Evolutionary conservation across 2,113 vertebrate species (phyloP), one percentile per base, ranked within the genome.

Genomic region (Grallaria varia): DNA sequence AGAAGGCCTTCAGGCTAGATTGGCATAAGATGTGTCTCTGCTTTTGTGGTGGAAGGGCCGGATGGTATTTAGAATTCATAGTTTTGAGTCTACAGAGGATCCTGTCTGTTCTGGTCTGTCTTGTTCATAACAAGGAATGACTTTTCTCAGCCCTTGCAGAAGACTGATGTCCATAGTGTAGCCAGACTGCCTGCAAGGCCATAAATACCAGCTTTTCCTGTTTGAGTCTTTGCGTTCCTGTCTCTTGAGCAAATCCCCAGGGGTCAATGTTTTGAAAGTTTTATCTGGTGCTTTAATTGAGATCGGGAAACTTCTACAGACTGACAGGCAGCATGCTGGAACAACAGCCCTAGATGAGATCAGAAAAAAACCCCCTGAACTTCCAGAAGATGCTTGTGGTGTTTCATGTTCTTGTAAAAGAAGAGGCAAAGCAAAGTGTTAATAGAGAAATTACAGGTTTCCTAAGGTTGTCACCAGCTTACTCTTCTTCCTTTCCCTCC

Each of bases 291-390:
- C 3, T 62, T 90, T 15, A 7, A 63, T 64, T 6, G 8, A 37
- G 82, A 93, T 60, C 62, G 59, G 92, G 87, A 63, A 31, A 49
- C 45, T 67, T 93, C 83, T 95, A 21, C 89, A 83, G 90, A 25
- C 25, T 68, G 89, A 90, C 96, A 87, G 84, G 79, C 58, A 95
- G 69, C 66, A 2, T 89, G 67, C 84, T 95, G 79, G 50, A 95
- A 75, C 87, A 87, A 18, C 83, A 89, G 67, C 37, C 37, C 45
- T 56, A 52, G 67, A 63, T 87, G 80, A 95, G 89, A 95, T 89
- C 77, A 89, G 83, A 73, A 64, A 56, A 56, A 40, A 45, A 82
- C 16, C 31, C 53, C 15, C 31, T 49, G 47, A 84, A 77, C 77
- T 95, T 95, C 52, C 67, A 75, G 75, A 80, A 87, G 56, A 85